A percentile compares a stretch with the other conserved stretches of the same genome.
phyloP scores from a whole-genome alignment of 2,888 invertebrate species.

The Globia sparganii region DNA sequence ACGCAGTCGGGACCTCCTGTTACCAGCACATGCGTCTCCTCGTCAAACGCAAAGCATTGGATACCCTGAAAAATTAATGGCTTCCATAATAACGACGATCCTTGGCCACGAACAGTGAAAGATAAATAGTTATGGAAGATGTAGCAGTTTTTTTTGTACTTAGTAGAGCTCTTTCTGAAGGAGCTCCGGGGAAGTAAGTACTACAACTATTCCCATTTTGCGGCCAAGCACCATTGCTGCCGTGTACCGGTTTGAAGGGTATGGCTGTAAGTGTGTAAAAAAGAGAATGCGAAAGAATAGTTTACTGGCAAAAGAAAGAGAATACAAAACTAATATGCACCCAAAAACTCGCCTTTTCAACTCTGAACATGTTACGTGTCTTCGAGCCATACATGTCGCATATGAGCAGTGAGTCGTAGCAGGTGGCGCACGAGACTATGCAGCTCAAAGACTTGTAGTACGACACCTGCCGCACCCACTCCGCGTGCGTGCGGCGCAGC shows the following conservation, averaged over 20 bases:
- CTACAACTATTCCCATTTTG: background rate
- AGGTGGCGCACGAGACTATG: slow-evolving; percentile 93
- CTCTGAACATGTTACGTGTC: slow-evolving; percentile 90
- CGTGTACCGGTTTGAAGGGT: background rate
- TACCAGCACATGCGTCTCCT: slow-evolving; percentile 90
- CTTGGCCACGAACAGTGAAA: background rate
- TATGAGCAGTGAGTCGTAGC: slow-evolving; percentile 91
- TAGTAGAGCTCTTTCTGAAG: background rate
- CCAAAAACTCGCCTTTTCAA: slow-evolving; percentile 82
- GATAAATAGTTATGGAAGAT: background rate
- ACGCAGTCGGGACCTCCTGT: slow-evolving; percentile 94
- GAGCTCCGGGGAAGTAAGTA: too few relatives aligned
- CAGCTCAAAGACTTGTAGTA: slow-evolving; percentile 92
- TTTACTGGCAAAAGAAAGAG: background rate
- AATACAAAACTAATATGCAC: background rate
- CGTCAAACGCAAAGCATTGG: slow-evolving; percentile 91
- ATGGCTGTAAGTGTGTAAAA: too few relatives aligned
- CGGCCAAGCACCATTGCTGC: background rate
- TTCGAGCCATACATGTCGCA: slow-evolving; percentile 91
- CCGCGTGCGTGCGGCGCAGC: slow-evolving; percentile 90
- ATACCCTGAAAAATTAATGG: slow-evolving; percentile 85
- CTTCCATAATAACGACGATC: background rate
- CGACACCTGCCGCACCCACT: slow-evolving; percentile 93
- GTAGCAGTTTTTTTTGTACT: background rate
- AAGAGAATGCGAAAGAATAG: background rate